Conservation (phyloP, 2,797 vertebrate genomes). For the Bradypodion pumilum region DNA sequence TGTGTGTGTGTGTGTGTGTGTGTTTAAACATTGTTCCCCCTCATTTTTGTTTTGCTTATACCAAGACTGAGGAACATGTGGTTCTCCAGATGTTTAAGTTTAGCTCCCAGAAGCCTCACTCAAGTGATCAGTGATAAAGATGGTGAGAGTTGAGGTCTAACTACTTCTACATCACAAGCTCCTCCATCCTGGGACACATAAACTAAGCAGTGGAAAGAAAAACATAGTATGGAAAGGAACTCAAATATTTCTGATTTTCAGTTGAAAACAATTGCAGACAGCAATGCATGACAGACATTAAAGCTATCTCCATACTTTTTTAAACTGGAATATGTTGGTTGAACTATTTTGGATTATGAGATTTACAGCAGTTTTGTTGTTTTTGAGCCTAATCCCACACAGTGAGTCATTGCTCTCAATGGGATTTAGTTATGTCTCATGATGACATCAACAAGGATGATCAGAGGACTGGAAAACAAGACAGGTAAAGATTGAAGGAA, state of each 20-base stretch:
- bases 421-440: background rate
- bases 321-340: background rate
- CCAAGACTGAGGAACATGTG: background rate
- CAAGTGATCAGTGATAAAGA: background rate
- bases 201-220: background rate
- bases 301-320: background rate
- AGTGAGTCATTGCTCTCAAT: background rate
- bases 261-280: fast-evolving
- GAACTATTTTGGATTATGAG: background rate
- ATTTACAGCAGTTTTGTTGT: background rate
- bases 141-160: background rate
- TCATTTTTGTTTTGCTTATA: background rate
- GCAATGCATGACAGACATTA: background rate
- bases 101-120: background rate
- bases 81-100: background rate
- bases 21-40: background rate
- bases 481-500: too few relatives aligned
- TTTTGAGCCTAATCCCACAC: background rate
- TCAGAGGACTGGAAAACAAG: too few relatives aligned
- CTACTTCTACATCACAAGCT: background rate
- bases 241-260: background rate
- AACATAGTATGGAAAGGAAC: background rate
- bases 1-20: too few relatives aligned
- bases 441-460: background rate
- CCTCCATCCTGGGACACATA: background rate